Percentiles rank a stretch among this genome's conserved stretches.
Evolutionary conservation across 2,888 invertebrate genomes (phyloP).

Genomic region (Lasioglossum marginatum): DNA sequence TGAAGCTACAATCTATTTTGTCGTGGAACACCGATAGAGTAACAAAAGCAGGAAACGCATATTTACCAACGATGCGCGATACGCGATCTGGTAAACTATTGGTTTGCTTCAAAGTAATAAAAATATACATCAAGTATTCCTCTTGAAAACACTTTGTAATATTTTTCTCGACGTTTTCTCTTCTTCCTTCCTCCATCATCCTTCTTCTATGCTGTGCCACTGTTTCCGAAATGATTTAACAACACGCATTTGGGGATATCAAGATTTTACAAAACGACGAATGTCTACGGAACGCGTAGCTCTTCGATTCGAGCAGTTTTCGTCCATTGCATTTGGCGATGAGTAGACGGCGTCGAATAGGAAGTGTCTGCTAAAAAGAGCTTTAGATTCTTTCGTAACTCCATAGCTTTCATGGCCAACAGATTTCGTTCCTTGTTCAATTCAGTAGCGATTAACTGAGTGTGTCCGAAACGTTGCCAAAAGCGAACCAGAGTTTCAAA

Average conservation of each 20-base stretch:
- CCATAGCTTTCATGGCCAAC: conserved; percentile 49
- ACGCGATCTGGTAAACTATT: neutral
- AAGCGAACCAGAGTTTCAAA: conserved; percentile 67
- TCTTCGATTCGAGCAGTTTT: neutral
- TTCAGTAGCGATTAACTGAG: conserved; percentile 57
- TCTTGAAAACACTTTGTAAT: neutral
- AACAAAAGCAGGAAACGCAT: neutral
- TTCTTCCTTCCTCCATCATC: neutral
- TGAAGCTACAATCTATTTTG: neutral
- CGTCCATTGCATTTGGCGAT: neutral
- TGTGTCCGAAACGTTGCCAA: conserved; percentile 73
- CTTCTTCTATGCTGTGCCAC: neutral
- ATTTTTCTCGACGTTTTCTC: neutral
- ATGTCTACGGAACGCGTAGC: neutral
- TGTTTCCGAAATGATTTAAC: neutral
- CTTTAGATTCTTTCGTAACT: conserved; percentile 46
- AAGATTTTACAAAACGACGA: neutral
- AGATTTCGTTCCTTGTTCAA: conserved; percentile 62
- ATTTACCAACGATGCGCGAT: neutral
- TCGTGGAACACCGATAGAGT: neutral
- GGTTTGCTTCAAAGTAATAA: neutral
- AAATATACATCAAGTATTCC: neutral
- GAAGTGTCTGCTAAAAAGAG: neutral
- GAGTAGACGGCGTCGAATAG: neutral
- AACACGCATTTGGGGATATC: neutral